These are phyloP conservation scores for Eutolmus rufibarbis DNA, from an alignment of 2,888 invertebrate species.

Conservation along the genomic window DNA sequence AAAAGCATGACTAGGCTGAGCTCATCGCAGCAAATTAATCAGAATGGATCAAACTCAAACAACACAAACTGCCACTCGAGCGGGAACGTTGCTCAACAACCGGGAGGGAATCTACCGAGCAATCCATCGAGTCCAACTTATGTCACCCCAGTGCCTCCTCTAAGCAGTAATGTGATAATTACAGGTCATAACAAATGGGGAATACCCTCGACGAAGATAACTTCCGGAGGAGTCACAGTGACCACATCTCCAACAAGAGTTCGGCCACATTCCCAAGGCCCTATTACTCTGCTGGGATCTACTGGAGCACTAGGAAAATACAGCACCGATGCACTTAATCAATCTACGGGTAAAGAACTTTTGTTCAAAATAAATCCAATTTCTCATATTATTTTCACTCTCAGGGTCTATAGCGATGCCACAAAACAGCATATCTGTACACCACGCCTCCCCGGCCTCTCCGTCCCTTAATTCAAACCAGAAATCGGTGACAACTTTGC, in stretches of 20 bases:
- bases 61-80: conserved; percentile 54
- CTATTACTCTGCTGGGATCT: conserved; percentile 61
- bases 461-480: conserved; percentile 57
- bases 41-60: conserved; percentile 62
- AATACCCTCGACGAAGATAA: conserved; percentile 63
- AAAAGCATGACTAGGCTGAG: conserved; percentile 84
- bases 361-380: neutral
- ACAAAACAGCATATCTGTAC: conserved; percentile 60
- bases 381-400: neutral
- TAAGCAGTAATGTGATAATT: conserved; percentile 65
- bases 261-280: conserved; percentile 67
- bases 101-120: conserved; percentile 41
- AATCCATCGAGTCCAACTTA: conserved; percentile 55
- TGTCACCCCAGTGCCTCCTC: conserved; percentile 61
- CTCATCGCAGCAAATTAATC: conserved; percentile 79
- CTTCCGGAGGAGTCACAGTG: conserved; percentile 70
- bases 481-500: conserved; percentile 62
- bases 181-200: conserved; percentile 66
- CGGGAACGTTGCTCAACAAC: conserved; percentile 49
- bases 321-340: conserved; percentile 62
- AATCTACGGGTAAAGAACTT: conserved; percentile 56
- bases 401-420: conserved; percentile 60
- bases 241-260: conserved; percentile 67
- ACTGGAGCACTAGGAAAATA: conserved; percentile 61
- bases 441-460: conserved; percentile 61